These are phyloP conservation scores for Chondrosia reniformis DNA, from an alignment of 37 sponge, comb jelly and placozoan genomes.

Conservation along the genomic window DNA sequence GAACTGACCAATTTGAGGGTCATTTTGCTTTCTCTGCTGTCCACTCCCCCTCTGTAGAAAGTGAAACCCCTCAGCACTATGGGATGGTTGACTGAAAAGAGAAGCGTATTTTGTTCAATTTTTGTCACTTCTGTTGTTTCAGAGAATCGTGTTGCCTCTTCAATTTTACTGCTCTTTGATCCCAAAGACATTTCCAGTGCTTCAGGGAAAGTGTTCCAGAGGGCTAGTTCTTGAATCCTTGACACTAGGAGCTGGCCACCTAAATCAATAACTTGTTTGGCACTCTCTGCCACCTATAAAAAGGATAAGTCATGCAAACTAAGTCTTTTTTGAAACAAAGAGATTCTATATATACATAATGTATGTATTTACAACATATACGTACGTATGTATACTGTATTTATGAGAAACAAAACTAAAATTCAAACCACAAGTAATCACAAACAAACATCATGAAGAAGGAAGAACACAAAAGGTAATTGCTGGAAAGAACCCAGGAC, in stretches of 20 bases:
- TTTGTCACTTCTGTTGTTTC: not conserved
- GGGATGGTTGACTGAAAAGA: slow-evolving; percentile 64
- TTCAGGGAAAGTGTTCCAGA: slow-evolving; percentile 66
- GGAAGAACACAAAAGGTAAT: too few species aligned
- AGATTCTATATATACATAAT: too few species aligned
- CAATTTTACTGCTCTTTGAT: slow-evolving; percentile 38
- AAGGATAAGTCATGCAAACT: too few species aligned
- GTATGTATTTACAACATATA: too few species aligned
- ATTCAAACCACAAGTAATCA: too few species aligned
- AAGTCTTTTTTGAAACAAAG: too few species aligned
- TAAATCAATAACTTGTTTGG: slow-evolving; percentile 41
- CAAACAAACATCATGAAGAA: too few species aligned
- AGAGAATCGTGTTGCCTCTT: slow-evolving; percentile 39
- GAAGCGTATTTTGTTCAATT: slow-evolving; percentile 10
- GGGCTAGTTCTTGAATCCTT: slow-evolving; percentile 70
- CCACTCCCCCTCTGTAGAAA: slow-evolving; percentile 11
- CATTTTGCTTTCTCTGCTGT: not conserved
- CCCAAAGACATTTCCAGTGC: slow-evolving; percentile 37
- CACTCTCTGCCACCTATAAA: slow-evolving; percentile 11
- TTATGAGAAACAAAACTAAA: too few species aligned
- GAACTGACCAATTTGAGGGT: not conserved
- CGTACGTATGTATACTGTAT: too few species aligned
- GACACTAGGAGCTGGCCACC: slow-evolving; percentile 63
- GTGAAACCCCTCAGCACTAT: slow-evolving; percentile 51
- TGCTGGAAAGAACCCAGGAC: too few species aligned